Evolutionary conservation across 1,140 invertebrate species (phyloP), one percentile per base, ranked within the genome.

Genomic region (Tetramorium parvispinum): DNA sequence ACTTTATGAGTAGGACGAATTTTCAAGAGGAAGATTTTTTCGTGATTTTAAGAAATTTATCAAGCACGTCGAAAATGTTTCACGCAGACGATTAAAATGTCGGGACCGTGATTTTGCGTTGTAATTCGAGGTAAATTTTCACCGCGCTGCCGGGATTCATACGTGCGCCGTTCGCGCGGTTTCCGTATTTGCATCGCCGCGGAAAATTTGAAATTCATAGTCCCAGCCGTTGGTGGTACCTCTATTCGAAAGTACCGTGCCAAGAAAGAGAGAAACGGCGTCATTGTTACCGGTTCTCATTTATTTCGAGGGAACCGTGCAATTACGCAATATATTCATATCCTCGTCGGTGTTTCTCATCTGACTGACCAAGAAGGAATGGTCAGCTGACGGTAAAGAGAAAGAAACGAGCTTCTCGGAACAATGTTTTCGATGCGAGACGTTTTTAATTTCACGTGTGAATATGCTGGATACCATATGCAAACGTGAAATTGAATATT

Each of bases 181-280:
- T 87, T 87, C 79, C 66, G 79, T 87, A 83, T 87, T 87, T 87
- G 81, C 86, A 85, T 85, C 63, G 81, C 40, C 51, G 81, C 82
- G 86, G 70, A 87, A 85, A 87, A 85, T 87, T 87, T 87, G 81
- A 87, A 87, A 87, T 87, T 87, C 86, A 87, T 87, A 61, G 68
- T 77, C 53, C n/a, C 51, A 51, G 53, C 27, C 49, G 85, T 55
- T 49, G 55, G 53, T 55, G n/a, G 61, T 79, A 51, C 37, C 43
- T 53, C 46, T 59, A 51, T 55, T 51, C 32, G 55, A 53, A 85
- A 86, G 63, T 83, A 49, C 11, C 85, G 68, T 10, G 68, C 82
- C n/a, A 51, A n/a, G 37, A 51, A 24, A 79, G 73, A 49, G 85
- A 49, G 76, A 70, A 57, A 68, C 27, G 63, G 63, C 63, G 51